Base-by-base conservation (phyloP, 1,140 invertebrate species). In the Littorina saxatilis region DNA sequence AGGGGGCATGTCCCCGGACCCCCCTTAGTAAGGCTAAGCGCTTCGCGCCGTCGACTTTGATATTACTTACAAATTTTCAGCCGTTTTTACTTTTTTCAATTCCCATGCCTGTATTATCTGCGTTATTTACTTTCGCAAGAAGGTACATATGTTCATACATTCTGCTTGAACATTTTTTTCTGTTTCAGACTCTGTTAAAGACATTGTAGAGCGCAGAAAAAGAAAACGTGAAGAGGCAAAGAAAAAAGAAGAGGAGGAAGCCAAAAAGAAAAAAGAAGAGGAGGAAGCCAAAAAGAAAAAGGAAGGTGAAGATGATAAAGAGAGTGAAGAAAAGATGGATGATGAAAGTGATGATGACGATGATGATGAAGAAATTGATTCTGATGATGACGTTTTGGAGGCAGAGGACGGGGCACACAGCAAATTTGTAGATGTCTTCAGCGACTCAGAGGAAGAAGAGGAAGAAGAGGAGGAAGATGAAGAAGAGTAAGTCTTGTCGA, bases 391-490 rank as follows among this genome's bases (percentile, higher is more conserved):
- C 82, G 77, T 83, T 40, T 88, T 85, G 82, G 83, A 85, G 47
- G 82, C 82, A 32, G 87, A 88, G 17, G 87, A 89, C 70, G 76
- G 68, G 43, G 32, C 63, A 39, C 77, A 83, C 7, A 85, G 84
- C 79, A 84, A 84, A 63, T 89, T 89, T 84, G 81, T 75, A 74
- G 81, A 68, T 27, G 87, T 88, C 7, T 89, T 79, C 81, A 89
- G 88, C 81, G 88, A 89, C 76, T 86, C 82, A 70, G 88, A 89
- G 39, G 80, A 76, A 47, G 87, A 88, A 63, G 85, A 87, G 29
- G 85, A 86, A 43, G 87, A 89, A 7, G 84, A 87, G 5, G 85
- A 86, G 35, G 86, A 86, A 39, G 80, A 81, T 13, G 82, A 84
- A 72, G 66, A 68, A 4, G 66, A 68, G 66, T 68, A 68, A 39